phyloP scores from a whole-genome alignment of 2,797 vertebrate genomes.

The Eleutherodactylus coqui region DNA sequence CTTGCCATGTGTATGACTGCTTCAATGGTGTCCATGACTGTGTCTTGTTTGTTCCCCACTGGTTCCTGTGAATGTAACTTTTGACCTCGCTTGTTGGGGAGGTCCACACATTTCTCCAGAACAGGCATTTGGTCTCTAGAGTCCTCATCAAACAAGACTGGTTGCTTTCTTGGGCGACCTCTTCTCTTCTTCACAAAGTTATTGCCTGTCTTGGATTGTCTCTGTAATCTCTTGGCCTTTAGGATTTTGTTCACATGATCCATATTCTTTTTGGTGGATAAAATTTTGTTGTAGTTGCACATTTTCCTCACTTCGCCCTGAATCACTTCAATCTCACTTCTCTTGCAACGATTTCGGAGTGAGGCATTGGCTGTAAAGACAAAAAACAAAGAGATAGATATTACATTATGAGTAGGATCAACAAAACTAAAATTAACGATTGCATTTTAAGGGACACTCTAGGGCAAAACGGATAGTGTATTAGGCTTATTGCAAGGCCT shows the following conservation, averaged over 20 bases:
- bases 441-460: neutral
- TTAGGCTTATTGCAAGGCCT: too few species aligned
- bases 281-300: constrained; percentile 90
- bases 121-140: constrained; percentile 92
- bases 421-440: neutral
- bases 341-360: constrained; percentile 89
- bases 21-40: constrained; percentile 93
- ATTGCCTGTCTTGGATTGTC: constrained; percentile 99
- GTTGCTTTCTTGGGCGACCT: constrained; percentile 92
- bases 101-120: constrained; percentile 92
- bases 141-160: constrained; percentile 80
- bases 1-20: constrained; percentile 93
- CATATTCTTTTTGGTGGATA: constrained; percentile 92
- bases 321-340: constrained; percentile 92
- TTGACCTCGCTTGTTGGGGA: constrained; percentile 86
- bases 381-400: neutral
- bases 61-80: constrained; percentile 82
- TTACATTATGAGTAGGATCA: neutral
- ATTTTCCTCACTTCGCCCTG: constrained; percentile 93
- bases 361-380: constrained; percentile 79
- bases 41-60: constrained; percentile 87
- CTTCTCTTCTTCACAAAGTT: constrained; percentile 95
- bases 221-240: constrained; percentile 97
- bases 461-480: neutral
- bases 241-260: constrained; percentile 99